Base-by-base conservation (phyloP, 1,140 invertebrate genomes). In the Drosophila lacteicornis region DNA sequence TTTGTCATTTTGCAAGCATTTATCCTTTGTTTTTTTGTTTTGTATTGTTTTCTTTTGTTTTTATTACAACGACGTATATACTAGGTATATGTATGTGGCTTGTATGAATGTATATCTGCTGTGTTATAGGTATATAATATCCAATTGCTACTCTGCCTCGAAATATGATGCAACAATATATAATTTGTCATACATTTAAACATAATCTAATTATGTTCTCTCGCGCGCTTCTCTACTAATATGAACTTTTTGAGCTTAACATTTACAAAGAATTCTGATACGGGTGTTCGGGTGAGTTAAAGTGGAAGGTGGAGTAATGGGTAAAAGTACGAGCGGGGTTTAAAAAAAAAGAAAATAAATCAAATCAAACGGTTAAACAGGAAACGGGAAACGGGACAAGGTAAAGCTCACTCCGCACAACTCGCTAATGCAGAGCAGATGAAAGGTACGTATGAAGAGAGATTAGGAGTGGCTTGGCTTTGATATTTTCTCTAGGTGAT, bases 241-340 rank as follows among this genome's bases (percentile, higher is more conserved):
- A 86, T 90, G 79, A 90, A 90, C 82, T 82, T 85, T 88, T 90
- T 90, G 85, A 90, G 85, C 85, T 90, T 90, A 90, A 90, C 82
- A 90, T 85, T 90, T 90, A 90, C 84, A 88, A 80, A 78, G 67
- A 87, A 80, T 80, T 85, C 63, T 85, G 82, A 82, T 82, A 73
- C 69, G 49, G 69, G 27, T 42, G 19, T 80, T 67, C 36, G 60
- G 59, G 51, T 77, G 65, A 71, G 45, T 47, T 42, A 30, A 30
- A 27, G 53, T 62, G 66, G 62, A 53, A 51, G 36, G 53, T 59
- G 66, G 69, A 53, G 47, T 25, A 59, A 50, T 69, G 53, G 49
- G 51, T 42, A 33, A 19, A 33, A 67, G n/a, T 50, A 42, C 30
- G 33, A 27, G 13, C 50, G 15, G 33, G 15, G 57, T 17, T 40